Evolutionary conservation across 2,888 invertebrate genomes (phyloP).

Genomic region (Agrochola circellaris): DNA sequence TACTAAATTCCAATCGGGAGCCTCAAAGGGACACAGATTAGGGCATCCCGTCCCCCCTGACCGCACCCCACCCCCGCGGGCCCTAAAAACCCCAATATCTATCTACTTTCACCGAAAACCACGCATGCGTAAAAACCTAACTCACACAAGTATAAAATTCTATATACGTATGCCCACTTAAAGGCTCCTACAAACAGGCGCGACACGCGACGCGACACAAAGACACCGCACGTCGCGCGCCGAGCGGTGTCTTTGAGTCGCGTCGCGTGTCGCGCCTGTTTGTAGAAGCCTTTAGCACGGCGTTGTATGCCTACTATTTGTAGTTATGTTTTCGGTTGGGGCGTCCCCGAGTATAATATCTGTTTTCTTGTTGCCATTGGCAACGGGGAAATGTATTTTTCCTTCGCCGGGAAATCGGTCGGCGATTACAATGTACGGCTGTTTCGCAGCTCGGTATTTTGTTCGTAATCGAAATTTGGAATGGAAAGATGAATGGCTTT

Average conservation of each 20-base stretch:
- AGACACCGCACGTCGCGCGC: no score
- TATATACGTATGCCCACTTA: slow-evolving; percentile 81
- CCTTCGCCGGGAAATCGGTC: slow-evolving; percentile 69
- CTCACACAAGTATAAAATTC: slow-evolving; percentile 79
- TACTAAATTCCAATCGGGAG: slow-evolving; percentile 90
- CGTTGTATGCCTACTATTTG: slow-evolving; percentile 52
- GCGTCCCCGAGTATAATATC: slow-evolving; percentile 83
- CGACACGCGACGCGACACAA: no score
- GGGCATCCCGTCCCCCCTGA: slow-evolving; percentile 77
- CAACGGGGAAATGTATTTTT: slow-evolving; percentile 86
- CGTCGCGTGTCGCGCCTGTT: no score
- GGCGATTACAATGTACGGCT: slow-evolving; percentile 73
- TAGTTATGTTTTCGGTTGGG: slow-evolving; percentile 74
- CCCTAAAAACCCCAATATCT: slow-evolving; percentile 89
- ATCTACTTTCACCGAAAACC: slow-evolving; percentile 86
- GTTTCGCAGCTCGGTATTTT: slow-evolving; percentile 67
- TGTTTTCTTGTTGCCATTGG: slow-evolving; percentile 86
- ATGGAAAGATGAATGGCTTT: slow-evolving; percentile 67
- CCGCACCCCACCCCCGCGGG: slow-evolving; percentile 76
- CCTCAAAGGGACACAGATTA: slow-evolving; percentile 90
- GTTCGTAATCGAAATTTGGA: slow-evolving; percentile 69
- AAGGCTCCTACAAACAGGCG: no score
- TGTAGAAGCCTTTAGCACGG: no score
- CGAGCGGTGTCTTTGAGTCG: no score
- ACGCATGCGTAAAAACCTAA: slow-evolving; percentile 90